Conservation (phyloP, 2,113 vertebrate species). For the Baryphthengus martii region DNA sequence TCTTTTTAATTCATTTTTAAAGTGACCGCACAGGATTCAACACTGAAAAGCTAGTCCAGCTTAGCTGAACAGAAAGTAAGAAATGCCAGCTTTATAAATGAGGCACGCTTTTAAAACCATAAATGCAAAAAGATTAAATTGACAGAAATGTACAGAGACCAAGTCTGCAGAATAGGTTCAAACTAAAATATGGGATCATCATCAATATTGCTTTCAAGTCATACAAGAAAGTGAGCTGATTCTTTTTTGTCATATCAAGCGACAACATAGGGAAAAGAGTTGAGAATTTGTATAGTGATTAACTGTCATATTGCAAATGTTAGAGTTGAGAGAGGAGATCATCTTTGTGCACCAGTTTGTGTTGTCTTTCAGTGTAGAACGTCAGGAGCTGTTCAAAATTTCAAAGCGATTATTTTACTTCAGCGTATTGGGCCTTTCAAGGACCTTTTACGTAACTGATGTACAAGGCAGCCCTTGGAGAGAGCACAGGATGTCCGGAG, state of each 20-base stretch:
- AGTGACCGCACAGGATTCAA: not conserved
- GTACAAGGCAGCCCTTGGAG: not conserved
- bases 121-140: not conserved
- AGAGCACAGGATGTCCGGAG: not conserved
- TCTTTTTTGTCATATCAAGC: slow-evolving; percentile 49
- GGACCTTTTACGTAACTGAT: not conserved
- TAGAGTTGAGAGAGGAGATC: not conserved
- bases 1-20: slow-evolving; percentile 41
- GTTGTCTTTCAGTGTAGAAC: not conserved
- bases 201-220: slow-evolving; percentile 11
- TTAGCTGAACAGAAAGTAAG: not conserved
- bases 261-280: not conserved
- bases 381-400: not conserved
- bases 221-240: not conserved
- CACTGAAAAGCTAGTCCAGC: not conserved
- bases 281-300: not conserved
- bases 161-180: not conserved
- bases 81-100: slow-evolving; percentile 45
- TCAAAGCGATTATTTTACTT: not conserved
- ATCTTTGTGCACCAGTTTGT: not conserved
- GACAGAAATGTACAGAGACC: not conserved
- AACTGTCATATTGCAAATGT: not conserved
- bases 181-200: slow-evolving; percentile 28
- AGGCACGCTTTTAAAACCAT: slow-evolving; percentile 37
- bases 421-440: not conserved